Base-by-base conservation (phyloP, 2,797 vertebrate species). In the Anolis apletophallus region DNA sequence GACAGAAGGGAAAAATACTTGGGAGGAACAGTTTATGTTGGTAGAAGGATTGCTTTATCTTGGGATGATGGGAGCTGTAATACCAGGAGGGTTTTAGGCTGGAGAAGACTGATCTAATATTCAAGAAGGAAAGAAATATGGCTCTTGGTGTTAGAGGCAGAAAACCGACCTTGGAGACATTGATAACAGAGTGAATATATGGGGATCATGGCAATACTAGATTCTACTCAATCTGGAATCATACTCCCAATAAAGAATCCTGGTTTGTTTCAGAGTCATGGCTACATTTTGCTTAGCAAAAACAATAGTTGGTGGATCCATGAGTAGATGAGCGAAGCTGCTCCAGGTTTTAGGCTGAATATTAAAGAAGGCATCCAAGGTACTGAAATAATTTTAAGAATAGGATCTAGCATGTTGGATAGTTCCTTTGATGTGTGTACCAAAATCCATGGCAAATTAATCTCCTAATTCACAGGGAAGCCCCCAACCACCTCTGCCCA, bases 161-260 rank as follows among this genome's bases (percentile, higher is more conserved):
- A 2, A 4, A 13, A 16, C 4, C 1, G 26, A 2, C 1, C 75
- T 0, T 6, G 2, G 40, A 34, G 46, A 29, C 40, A 64, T 29
- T 64, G 59, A 64, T 19, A 64, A 26, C 1, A 26, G 23, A 29
- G 59, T 26, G 23, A 64, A 64, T 64, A 26, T 64, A 26, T 26
- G 1, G 21, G 32, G 26, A 64, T 29, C 16, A 34, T 19, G 50
- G 67, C 32, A 16, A 23, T 32, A n/a, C 11, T 46, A 68, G 68
- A 32, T 32, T 32, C 40, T 68, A 21, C 5, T 26, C 40, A 29
- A 19, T 7, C 40, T 46, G 40, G 26, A 68, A 52, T 68, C 40
- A 29, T 40, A 29, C 14, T 23, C 77, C 34, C 21, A 32, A 74
- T 26, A 19, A 16, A 14, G 40, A 26, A 6, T 75, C 73, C 40